Conservation (phyloP, 1,140 invertebrate genomes). For the Danaus plexippus region DNA sequence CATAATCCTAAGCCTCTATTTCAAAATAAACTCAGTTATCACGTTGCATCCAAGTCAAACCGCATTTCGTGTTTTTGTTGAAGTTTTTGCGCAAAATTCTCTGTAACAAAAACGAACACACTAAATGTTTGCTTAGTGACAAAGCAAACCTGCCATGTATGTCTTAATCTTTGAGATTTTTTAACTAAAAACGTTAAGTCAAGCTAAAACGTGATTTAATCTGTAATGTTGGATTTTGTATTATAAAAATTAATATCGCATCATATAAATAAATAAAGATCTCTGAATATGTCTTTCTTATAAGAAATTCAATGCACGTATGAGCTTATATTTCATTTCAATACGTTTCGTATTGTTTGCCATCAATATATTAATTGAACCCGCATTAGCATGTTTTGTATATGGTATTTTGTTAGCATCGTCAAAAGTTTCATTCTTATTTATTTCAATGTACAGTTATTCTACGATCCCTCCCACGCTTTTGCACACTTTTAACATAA, state of each 20-base stretch:
- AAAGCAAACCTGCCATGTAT: constrained; percentile 38
- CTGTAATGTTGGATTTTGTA: not conserved
- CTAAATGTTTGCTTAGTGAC: constrained; percentile 61
- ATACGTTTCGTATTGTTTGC: too few species aligned
- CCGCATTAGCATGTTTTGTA: too few species aligned
- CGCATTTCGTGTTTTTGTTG: constrained; percentile 52
- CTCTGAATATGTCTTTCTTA: constrained; percentile 1
- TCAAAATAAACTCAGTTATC: constrained; percentile 66
- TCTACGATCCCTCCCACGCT: constrained; percentile 56
- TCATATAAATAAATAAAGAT: constrained; percentile 1
- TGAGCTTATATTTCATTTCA: too few species aligned
- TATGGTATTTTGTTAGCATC: too few species aligned
- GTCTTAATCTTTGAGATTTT: constrained; percentile 30
- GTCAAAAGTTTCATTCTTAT: too few species aligned
- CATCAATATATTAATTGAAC: too few species aligned
- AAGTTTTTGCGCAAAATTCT: constrained; percentile 57
- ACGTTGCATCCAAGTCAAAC: constrained; percentile 42
- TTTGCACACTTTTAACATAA: constrained; percentile 60
- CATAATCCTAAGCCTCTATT: constrained; percentile 26
- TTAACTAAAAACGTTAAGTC: constrained; percentile 2
- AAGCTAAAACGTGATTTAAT: constrained; percentile 3
- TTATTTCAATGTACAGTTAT: constrained; percentile 49
- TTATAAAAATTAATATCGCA: not conserved
- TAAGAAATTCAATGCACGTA: too few species aligned
- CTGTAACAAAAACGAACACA: constrained; percentile 44